A percentile compares a stretch with the other conserved stretches of the same genome.
These are phyloP conservation scores for Saccopteryx leptura DNA, from an alignment of 2,113 vertebrate species.

Conservation along the genomic window DNA sequence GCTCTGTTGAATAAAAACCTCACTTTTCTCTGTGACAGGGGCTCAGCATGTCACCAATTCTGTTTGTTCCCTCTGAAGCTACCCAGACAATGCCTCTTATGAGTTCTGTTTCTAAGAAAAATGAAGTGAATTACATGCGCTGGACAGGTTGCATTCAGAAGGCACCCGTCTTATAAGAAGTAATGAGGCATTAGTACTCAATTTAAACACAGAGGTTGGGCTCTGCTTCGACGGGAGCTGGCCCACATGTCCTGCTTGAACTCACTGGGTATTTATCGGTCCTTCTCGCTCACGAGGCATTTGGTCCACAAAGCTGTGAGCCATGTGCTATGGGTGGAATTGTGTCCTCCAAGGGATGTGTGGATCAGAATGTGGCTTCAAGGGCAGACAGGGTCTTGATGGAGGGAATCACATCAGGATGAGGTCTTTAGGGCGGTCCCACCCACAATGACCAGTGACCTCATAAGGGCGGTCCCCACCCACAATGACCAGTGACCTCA, in stretches of 20 bases:
- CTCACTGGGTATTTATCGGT: background rate
- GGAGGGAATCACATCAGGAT: background rate
- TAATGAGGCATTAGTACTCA: slow-evolving; percentile 27
- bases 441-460: background rate
- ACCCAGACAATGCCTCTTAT: slow-evolving; percentile 37
- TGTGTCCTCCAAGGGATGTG: background rate
- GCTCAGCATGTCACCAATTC: background rate
- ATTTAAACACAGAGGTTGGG: background rate
- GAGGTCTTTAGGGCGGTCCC: background rate
- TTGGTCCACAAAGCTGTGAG: background rate
- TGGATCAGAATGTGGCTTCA: background rate
- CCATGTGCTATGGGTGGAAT: background rate
- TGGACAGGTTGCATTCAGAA: slow-evolving; percentile 3
- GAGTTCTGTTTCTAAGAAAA: slow-evolving; percentile 69
- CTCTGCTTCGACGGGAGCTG: background rate
- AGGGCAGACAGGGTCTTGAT: background rate
- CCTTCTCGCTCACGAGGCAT: background rate
- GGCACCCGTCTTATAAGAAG: background rate
- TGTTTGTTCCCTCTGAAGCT: slow-evolving; percentile 55
- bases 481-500: too few relatives aligned
- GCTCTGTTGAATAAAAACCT: too few relatives aligned
- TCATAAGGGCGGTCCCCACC: background rate
- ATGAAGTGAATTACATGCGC: slow-evolving; percentile 30
- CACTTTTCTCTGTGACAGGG: background rate
- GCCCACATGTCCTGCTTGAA: background rate